Base-by-base conservation (phyloP, 2,888 invertebrate species). In the Globia sparganii region DNA sequence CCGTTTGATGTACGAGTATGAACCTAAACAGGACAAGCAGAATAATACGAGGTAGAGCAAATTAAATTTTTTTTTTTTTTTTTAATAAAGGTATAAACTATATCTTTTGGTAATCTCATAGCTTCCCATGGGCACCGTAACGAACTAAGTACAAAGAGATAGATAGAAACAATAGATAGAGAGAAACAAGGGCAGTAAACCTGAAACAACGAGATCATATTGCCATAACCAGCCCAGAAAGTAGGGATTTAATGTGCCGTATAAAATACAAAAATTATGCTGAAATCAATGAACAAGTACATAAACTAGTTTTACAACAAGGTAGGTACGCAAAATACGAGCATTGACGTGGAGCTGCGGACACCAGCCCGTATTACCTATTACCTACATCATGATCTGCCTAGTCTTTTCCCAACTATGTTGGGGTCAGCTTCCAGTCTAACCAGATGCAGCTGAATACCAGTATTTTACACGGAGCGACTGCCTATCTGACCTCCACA, bases 41-140 rank as follows among this genome's bases (percentile, higher is more conserved):
- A 58, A 43, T 59, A 53, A 59, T 31, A 67, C 28, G 11, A 31
- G 49, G 37, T 15, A n/a, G 37, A n/a, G 18, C 21, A 62, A 78
- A 74, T 74, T 70, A 85, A 81, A n/a, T n/a, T n/a, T n/a, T n/a
- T n/a, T n/a, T n/a, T n/a, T n/a, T n/a, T n/a, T n/a, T n/a, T n/a
- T n/a, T n/a, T n/a, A n/a, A n/a, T n/a, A n/a, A n/a, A 61, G 59
- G 37, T 56, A 77, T 53, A 58, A 59, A 67, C 40, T 72, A 70
- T 85, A 75, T 80, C 71, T 72, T 77, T 75, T 13, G 6, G 58
- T 61, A 68, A 68, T 71, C 62, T 59, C 37, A 40, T 68, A 71
- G 28, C 21, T 71, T 70, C 82, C 70, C 66, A 56, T 53, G 67
- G 59, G 83, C 40, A 37, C 56, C 37, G 25, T 70, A 59, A 46